phyloP scores from a whole-genome alignment of 1,140 invertebrate species.

The Planococcus citri region DNA sequence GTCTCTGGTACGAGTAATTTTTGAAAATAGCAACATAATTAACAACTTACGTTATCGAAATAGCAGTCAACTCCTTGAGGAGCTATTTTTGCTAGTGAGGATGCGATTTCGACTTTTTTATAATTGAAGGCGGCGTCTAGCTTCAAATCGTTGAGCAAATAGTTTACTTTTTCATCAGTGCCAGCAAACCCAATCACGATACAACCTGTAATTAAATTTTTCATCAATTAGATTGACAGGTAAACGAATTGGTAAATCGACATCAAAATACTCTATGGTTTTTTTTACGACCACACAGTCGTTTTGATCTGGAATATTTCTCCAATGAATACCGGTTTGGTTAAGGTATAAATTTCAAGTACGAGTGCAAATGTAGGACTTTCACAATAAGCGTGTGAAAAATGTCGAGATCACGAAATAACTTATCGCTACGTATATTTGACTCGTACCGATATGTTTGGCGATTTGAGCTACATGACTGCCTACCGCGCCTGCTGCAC shows the following conservation, averaged over 20 bases:
- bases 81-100: conserved; percentile 39
- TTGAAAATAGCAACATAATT: neutral
- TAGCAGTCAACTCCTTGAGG: conserved; percentile 42
- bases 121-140: conserved; percentile 61
- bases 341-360: neutral
- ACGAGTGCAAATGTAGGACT: neutral
- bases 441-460: conserved; percentile 42
- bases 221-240: neutral
- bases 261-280: neutral
- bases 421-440: neutral
- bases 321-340: neutral
- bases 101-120: conserved; percentile 43
- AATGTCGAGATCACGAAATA: neutral
- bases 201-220: conserved; percentile 37
- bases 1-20: too few species aligned
- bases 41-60: conserved; percentile 41
- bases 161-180: conserved; percentile 52
- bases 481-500: conserved; percentile 53
- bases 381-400: neutral
- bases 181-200: conserved; percentile 58
- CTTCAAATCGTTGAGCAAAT: conserved; percentile 47
- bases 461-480: conserved; percentile 59
- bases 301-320: neutral
- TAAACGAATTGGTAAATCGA: neutral
- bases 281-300: neutral